Evolutionary conservation across 2,113 vertebrate species (phyloP).

Genomic region (human (Homo sapiens)): GRCh38 chr4:45681501-45682000

Average conservation of each 20-base stretch:
- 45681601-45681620: too few species aligned
- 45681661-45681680: neutral
- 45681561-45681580: too few species aligned
- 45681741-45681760: neutral
- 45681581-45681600: too few species aligned
- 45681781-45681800: neutral
- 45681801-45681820: neutral
- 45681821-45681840: neutral
- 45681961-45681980: neutral
- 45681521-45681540: too few species aligned
- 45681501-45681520: too few species aligned
- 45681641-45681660: neutral
- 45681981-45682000: neutral
- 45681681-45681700: neutral
- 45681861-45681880: neutral
- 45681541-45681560: too few species aligned
- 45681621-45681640: neutral
- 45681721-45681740: neutral
- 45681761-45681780: neutral
- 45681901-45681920: neutral
- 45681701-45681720: neutral
- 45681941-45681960: neutral
- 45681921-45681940: neutral
- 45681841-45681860: neutral
- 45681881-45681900: neutral